Evolutionary conservation across 2,797 vertebrate genomes (phyloP).

Genomic region (Chromis chromis): DNA sequence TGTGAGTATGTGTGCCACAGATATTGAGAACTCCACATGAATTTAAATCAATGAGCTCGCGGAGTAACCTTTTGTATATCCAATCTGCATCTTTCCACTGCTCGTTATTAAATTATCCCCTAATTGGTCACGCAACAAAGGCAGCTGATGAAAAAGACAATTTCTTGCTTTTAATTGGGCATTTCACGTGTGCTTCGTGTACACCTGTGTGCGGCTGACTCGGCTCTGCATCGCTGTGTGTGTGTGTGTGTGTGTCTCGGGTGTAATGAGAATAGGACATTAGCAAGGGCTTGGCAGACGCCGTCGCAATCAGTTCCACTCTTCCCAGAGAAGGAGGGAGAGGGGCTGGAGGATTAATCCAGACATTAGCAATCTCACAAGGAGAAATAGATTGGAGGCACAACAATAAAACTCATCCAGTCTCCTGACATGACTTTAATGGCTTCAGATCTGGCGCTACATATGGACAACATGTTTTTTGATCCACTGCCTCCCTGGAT

Average conservation of each 20-base stretch:
- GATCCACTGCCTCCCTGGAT: constrained; percentile 25
- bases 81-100: constrained; percentile 89
- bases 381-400: constrained; percentile 52
- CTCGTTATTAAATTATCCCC: constrained; percentile 94
- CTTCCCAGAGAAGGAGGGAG: constrained; percentile 71
- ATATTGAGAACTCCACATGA: constrained; percentile 78
- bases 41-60: constrained; percentile 84
- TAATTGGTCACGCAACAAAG: constrained; percentile 94
- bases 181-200: constrained; percentile 91
- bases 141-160: constrained; percentile 93
- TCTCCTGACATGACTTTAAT: constrained; percentile 41
- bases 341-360: constrained; percentile 61
- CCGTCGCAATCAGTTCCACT: constrained; percentile 88
- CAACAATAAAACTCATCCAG: constrained; percentile 29
- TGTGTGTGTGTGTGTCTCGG: constrained; percentile 51
- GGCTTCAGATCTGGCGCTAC: constrained; percentile 32
- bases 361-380: constrained; percentile 64
- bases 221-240: constrained; percentile 62
- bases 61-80: constrained; percentile 92
- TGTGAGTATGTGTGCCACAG: constrained; percentile 51
- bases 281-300: constrained; percentile 91
- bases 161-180: constrained; percentile 94
- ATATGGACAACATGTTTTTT: constrained; percentile 50
- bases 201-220: constrained; percentile 90
- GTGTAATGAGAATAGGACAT: constrained; percentile 92